phyloP scores from a whole-genome alignment of 1,140 invertebrate genomes.

The Nymphalis io region DNA sequence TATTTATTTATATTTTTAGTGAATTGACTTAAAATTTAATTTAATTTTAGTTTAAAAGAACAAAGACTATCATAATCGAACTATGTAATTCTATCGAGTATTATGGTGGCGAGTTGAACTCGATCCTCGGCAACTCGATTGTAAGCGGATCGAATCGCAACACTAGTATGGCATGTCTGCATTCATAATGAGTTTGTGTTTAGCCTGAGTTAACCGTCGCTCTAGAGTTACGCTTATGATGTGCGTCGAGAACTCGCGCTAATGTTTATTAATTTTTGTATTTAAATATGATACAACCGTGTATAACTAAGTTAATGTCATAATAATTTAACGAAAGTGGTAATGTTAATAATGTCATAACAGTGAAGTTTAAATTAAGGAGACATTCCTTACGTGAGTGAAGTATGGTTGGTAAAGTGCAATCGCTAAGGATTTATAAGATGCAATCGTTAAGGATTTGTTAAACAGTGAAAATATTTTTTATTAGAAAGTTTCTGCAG shows the following conservation, averaged over 20 bases:
- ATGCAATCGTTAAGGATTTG: conserved; percentile 26
- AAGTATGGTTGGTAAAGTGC: conserved; percentile 49
- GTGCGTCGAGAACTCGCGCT: conserved; percentile 58
- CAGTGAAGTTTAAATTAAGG: conserved; percentile 31
- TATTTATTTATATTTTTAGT: too few relatives aligned
- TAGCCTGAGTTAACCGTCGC: conserved; percentile 59
- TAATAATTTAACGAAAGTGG: neutral
- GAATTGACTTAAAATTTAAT: too few relatives aligned
- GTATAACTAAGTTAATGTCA: conserved; percentile 9
- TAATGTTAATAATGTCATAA: neutral
- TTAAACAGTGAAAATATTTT: conserved; percentile 44
- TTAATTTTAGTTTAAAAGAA: too few relatives aligned
- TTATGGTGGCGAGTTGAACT: too few relatives aligned
- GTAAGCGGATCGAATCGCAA: too few relatives aligned
- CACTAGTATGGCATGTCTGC: too few relatives aligned
- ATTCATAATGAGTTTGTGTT: too few relatives aligned
- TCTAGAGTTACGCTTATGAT: conserved; percentile 40
- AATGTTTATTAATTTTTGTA: conserved; percentile 49
- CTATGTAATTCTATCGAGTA: too few relatives aligned
- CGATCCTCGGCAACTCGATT: too few relatives aligned
- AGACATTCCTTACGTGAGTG: conserved; percentile 42
- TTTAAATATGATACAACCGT: conserved; percentile 53
- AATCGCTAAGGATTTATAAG: conserved; percentile 25
- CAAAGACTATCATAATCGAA: too few relatives aligned
- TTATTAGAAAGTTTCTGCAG: conserved; percentile 68